These are phyloP conservation scores for Coelinius sp. DNA, from an alignment of 2,888 invertebrate species.

Conservation along the genomic window DNA sequence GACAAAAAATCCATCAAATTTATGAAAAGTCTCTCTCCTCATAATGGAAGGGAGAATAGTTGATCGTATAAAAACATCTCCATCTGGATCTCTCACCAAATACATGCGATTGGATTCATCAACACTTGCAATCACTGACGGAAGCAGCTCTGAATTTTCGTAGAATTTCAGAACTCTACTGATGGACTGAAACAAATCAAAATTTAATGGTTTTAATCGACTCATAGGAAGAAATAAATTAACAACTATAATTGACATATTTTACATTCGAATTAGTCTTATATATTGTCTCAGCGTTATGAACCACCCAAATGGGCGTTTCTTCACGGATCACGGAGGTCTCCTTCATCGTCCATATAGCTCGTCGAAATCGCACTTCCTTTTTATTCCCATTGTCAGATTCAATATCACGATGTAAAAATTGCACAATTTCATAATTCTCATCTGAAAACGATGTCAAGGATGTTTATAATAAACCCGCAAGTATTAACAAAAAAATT, in stretches of 20 bases:
- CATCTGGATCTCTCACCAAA: neutral
- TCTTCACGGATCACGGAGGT: neutral
- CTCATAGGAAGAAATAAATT: neutral
- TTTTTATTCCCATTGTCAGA: neutral
- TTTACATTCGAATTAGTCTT: neutral
- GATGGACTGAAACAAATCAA: neutral
- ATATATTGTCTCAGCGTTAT: neutral
- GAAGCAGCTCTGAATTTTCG: neutral
- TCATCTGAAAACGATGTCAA: neutral
- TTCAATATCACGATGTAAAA: neutral
- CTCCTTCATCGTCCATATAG: neutral
- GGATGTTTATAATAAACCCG: too few relatives aligned
- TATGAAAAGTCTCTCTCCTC: neutral
- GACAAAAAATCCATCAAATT: neutral
- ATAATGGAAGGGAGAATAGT: too few relatives aligned
- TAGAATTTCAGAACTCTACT: neutral
- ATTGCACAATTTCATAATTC: constrained; percentile 1
- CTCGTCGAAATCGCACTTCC: neutral
- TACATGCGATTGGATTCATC: neutral
- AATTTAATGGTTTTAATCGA: neutral
- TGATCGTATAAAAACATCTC: too few relatives aligned
- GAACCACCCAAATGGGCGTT: neutral
- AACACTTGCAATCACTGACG: neutral
- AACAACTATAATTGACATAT: neutral
- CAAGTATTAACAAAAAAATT: too few relatives aligned